Evolutionary conservation across 2,888 invertebrate genomes (phyloP), one percentile per base, ranked within the genome.

Genomic region (Lycophotia porphyrea): DNA sequence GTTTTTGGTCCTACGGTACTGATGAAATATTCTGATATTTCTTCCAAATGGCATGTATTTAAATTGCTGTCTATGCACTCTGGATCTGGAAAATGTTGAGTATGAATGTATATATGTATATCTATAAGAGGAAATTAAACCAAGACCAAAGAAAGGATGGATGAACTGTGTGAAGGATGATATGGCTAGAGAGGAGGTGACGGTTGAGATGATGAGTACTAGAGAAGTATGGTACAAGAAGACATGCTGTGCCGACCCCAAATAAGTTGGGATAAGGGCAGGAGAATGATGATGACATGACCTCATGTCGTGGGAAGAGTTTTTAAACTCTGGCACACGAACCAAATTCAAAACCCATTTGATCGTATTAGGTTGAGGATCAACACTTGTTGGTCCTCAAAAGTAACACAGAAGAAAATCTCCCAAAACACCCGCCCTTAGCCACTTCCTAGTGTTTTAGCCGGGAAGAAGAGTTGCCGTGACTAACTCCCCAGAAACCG

Each of bases 1-100:
- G 27, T 58, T 44, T 78, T 58, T 78, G 21, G 21, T 39, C 24
- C 34, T 36, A 31, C 34, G 34, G 18, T 44, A 31, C 52, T 34
- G 11, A 5, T 61, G 24, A 44, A 42, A 70, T 34, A 61, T 58
- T 18, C 31, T 58, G 58, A 31, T 58, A 58, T 31, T 21, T 58
- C 1, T 58, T 49, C 9, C 9, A 24, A 49, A 49, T 49, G 9
- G 1, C 8, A 49, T 24, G 24, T 11, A 49, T 49, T 49, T 49
- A 49, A 11, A 49, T 24, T 24, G 49, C 49, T 49, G 49, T 49
- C 24, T 24, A 3, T 49, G 13, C 52, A 52, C 52, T 52, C 13
- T 13, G n/a, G 13, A 52, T n/a, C 13, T n/a, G n/a, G n/a, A n/a
- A n/a, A n/a, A n/a, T n/a, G n/a, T n/a, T n/a, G n/a, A n/a, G n/a